Base-by-base conservation (phyloP, 1,140 invertebrate species). In the Galleria mellonella region DNA sequence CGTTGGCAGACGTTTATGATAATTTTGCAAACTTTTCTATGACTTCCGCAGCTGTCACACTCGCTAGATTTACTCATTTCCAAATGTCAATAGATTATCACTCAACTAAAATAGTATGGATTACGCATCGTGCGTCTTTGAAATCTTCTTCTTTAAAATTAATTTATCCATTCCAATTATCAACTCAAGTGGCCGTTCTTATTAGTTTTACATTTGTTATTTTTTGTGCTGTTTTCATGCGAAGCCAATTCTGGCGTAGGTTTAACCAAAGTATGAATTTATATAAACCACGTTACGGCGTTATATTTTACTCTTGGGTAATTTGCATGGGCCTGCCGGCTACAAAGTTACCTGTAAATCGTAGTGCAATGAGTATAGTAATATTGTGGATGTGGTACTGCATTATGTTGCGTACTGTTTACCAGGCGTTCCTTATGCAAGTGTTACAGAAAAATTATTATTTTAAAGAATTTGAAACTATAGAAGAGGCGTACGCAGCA, bases 1-100 rank as follows among this genome's bases (percentile, higher is more conserved):
- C 73, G 2, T 65, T 83, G 0, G 64, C 50, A 15, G 76, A 83
- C 11, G 35, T 81, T 10, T 65, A 74, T 36, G 41, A 72, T 13
- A 57, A 66, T 15, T 41, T 59, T 28, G 78, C 76, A n/a, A 75
- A 83, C 32, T 70, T 83, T 9, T 83, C 78, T 2, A 83, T 83
- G 66, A 77, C 74, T 4, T 83, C 75, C 1, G 68, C 59, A 3
- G 62, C 63, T 17, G 35, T 83, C 10, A 78, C 75, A 0, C 32
- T 69, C 9, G 39, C 59, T 5, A 71, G 72, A 47, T 62, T 60
- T 37, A 50, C 33, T 4, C 32, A 61, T 36, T 83, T 79, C 44
- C 62, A 83, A 61, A 71, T 72, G 32, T 79, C 75, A 2, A 61
- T 15, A 2, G 47, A 53, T 33, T 83, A 83, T 35, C 43, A 55